Base-by-base conservation (phyloP, 2,113 vertebrate genomes). In the Delphinus delphis region DNA sequence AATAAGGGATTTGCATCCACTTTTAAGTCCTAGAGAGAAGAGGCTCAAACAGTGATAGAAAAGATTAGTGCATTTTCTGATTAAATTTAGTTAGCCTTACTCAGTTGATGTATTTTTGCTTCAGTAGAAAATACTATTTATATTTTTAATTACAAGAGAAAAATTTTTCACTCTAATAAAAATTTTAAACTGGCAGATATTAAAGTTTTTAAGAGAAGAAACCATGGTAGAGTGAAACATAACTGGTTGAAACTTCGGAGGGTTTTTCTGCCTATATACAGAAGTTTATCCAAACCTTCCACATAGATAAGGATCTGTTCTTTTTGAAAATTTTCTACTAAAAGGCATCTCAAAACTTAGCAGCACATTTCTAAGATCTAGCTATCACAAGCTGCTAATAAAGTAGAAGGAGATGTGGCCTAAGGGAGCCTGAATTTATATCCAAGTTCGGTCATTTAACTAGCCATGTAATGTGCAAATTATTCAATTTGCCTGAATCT, bases 101-200 rank as follows among this genome's bases (percentile, higher is more conserved):
- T 74, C 60, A 67, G 0, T 90, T 90, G 21, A 13, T 89, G 0
- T 50, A 4, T 68, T 95, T 93, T 90, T 95, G 11, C 71, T 65
- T 88, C 58, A 70, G 47, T 62, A 26, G 36, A 86, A 62, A 20
- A 76, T 88, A 47, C 21, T 50, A 10, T 86, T 93, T 95, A n/a
- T 70, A 21, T 68, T 23, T 4, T 88, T 41, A 91, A 47, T 90
- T 74, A 47, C 6, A 47, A 65, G 62, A 62, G 62, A 95, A 93
- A 28, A 71, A 74, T 86, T 96, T 93, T 93, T 89, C n/a, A 87
- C 10, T 58, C 44, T 58, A 90, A 23, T 92, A 85, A 63, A 76
- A 82, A 47, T 71, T 88, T 55, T 81, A 26, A 67, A n/a, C 38
- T 85, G 80, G 18, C 26, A 44, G 12, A 70, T 33, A 92, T 9